These are phyloP conservation scores for Mycogona germanica DNA, from an alignment of 2,888 invertebrate genomes.

Conservation along the genomic window DNA sequence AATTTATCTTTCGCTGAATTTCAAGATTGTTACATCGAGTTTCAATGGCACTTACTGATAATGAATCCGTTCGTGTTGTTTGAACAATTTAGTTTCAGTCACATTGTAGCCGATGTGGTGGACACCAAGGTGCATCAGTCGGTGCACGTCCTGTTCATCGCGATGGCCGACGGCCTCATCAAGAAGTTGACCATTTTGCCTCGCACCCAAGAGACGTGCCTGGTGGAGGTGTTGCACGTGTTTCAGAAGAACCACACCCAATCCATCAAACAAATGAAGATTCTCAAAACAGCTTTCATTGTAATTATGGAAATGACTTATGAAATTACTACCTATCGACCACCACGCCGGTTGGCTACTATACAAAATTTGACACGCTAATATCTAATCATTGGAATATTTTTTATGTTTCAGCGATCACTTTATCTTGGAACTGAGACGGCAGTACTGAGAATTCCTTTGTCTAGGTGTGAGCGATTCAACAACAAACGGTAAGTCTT, in stretches of 20 bases:
- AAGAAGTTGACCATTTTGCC: constrained; percentile 69
- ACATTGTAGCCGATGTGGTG: constrained; percentile 65
- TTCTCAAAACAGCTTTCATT: no score
- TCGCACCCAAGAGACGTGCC: constrained; percentile 54
- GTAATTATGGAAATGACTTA: no score
- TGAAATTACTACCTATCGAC: no score
- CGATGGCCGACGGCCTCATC: constrained; percentile 58
- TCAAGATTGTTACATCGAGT: no score
- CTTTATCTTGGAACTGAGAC: constrained; percentile 61
- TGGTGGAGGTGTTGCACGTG: constrained; percentile 72
- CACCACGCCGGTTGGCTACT: no score
- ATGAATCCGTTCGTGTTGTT: no score
- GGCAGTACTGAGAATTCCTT: constrained; percentile 56
- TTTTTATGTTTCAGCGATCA: no score
- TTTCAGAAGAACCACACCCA: constrained; percentile 42
- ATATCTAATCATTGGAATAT: no score
- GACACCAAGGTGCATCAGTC: constrained; percentile 50
- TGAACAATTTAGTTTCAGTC: constrained; percentile 36
- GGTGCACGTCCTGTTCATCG: constrained; percentile 67
- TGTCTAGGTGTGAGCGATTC: constrained; percentile 65
- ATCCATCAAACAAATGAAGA: constrained; percentile 55
- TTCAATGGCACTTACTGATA: no score
- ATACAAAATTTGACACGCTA: no score
- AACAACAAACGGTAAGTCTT: constrained; percentile 32
- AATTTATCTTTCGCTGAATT: no score